Conservation (phyloP, 2,797 vertebrate genomes). For the Allobates femoralis region DNA sequence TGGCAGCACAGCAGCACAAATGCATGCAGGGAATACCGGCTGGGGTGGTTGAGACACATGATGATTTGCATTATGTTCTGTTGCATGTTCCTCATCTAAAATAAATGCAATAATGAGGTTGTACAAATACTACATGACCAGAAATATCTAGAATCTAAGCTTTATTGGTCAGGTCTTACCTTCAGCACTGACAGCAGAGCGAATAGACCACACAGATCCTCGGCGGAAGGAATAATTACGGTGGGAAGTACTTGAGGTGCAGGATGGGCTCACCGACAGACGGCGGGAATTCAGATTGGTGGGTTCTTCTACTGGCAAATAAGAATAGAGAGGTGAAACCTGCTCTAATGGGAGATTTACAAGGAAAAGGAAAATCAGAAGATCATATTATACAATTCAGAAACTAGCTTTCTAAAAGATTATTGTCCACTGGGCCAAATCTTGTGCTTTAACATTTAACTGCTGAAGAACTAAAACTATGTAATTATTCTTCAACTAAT, state of each 20-base stretch:
- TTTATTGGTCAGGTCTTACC: constrained; percentile 73
- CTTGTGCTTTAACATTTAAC: neutral
- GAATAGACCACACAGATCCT: constrained; percentile 95
- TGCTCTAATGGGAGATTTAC: constrained; percentile 36
- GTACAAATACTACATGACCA: no score
- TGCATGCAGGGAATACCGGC: constrained; percentile 97
- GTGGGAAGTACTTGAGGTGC: constrained; percentile 96
- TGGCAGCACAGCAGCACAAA: constrained; percentile 95
- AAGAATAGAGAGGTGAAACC: constrained; percentile 72
- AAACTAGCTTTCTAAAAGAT: neutral
- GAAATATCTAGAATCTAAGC: neutral
- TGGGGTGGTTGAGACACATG: constrained; percentile 95
- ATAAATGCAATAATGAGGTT: neutral
- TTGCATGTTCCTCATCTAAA: constrained; percentile 93
- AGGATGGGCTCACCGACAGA: constrained; percentile 96
- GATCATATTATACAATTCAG: neutral
- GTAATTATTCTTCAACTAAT: neutral
- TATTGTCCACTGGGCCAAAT: neutral
- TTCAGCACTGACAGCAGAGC: constrained; percentile 93
- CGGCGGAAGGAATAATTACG: constrained; percentile 97
- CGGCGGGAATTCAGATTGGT: constrained; percentile 95
- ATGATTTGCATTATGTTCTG: constrained; percentile 95
- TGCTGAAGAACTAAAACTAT: no score
- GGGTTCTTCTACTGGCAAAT: constrained; percentile 96
- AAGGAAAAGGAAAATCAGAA: neutral